These are phyloP conservation scores for Drosophila prostipennis DNA, from an alignment of 2,888 invertebrate genomes.

Conservation along the genomic window DNA sequence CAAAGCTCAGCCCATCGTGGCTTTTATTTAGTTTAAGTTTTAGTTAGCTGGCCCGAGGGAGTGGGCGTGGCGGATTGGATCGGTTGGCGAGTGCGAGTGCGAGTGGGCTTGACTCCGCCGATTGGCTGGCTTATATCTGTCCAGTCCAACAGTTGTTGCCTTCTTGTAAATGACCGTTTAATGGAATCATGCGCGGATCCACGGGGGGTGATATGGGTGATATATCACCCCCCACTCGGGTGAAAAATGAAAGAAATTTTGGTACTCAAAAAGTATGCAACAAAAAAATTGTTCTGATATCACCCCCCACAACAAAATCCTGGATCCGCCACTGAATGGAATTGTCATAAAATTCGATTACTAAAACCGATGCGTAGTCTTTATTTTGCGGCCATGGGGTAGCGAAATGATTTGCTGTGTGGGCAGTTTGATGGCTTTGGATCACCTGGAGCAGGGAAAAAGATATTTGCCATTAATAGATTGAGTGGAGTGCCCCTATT, in stretches of 20 bases:
- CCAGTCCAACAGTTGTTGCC: slow-evolving; percentile 30
- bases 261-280: too few species aligned
- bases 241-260: too few species aligned
- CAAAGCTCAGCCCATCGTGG: slow-evolving; percentile 7
- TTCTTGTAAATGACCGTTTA: slow-evolving; percentile 45
- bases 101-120: slow-evolving; percentile 16
- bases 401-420: slow-evolving; percentile 21
- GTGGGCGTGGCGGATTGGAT: slow-evolving; percentile 27
- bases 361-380: slow-evolving; percentile 30
- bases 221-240: too few species aligned
- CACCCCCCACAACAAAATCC: too few species aligned
- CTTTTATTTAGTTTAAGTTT: slow-evolving; percentile 10
- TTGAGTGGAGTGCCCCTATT: background rate
- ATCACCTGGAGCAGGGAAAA: slow-evolving; percentile 14
- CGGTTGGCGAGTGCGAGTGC: background rate
- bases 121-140: slow-evolving; percentile 20
- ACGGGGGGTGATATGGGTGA: too few species aligned
- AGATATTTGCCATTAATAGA: slow-evolving; percentile 6
- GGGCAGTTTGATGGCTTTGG: slow-evolving; percentile 25
- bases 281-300: too few species aligned
- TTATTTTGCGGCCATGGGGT: background rate
- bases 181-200: too few species aligned
- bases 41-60: slow-evolving; percentile 16
- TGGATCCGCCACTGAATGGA: too few species aligned
- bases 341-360: slow-evolving; percentile 46